Evolutionary conservation across 2,113 vertebrate species (phyloP).

Genomic region (Psittacus erithacus): DNA sequence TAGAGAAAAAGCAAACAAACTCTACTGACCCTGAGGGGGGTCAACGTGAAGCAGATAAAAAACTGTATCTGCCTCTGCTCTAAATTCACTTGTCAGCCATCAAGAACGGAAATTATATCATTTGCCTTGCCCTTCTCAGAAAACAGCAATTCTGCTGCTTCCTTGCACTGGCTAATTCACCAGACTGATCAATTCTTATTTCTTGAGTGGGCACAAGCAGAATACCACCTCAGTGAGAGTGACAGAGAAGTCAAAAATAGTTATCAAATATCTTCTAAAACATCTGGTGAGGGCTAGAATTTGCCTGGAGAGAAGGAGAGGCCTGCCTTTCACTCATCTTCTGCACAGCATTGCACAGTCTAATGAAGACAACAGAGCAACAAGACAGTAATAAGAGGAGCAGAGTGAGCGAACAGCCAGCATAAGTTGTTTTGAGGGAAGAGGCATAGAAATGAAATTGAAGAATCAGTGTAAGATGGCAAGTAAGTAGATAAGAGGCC

Average conservation of each 20-base stretch:
- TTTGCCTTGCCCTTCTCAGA: background rate
- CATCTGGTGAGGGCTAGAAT: background rate
- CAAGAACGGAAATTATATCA: background rate
- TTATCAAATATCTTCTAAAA: background rate
- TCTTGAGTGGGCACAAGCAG: background rate
- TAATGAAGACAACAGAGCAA: conserved; percentile 29
- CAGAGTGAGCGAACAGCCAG: background rate
- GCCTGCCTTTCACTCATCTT: background rate
- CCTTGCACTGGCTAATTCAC: background rate
- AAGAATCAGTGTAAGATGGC: background rate
- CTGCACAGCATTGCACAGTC: background rate
- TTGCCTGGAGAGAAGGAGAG: background rate
- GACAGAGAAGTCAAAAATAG: background rate
- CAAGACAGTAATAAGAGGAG: conserved; percentile 9
- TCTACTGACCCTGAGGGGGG: background rate
- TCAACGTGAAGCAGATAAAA: background rate
- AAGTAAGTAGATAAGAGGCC: background rate
- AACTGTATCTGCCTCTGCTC: background rate
- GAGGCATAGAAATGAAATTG: background rate
- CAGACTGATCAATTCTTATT: background rate
- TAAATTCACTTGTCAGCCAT: background rate
- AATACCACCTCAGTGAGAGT: background rate
- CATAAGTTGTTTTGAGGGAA: background rate
- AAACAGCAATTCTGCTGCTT: background rate
- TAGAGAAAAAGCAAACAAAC: background rate